Percentiles rank a stretch among this genome's conserved stretches.
Evolutionary conservation across 2,797 vertebrate genomes (phyloP).

Genomic region (Hapalemur alaotrensis): DNA sequence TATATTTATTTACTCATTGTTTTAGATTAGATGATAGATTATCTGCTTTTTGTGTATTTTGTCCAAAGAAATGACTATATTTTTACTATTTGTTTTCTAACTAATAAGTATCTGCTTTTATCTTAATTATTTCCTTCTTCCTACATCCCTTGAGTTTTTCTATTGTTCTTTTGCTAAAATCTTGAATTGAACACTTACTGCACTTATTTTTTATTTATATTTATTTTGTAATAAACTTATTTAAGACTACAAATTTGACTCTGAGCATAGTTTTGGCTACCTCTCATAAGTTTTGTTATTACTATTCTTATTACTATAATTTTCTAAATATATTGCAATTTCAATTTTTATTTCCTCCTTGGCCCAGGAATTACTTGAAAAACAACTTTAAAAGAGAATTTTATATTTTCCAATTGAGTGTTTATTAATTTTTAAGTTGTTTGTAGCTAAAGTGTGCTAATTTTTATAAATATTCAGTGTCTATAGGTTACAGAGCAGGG

Average conservation of each 20-base stretch:
- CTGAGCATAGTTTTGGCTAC: neutral
- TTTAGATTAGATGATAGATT: neutral
- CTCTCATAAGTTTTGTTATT: neutral
- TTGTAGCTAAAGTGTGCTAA: neutral
- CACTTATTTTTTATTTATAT: neutral
- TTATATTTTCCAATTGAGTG: neutral
- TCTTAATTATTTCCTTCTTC: neutral
- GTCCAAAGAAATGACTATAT: neutral
- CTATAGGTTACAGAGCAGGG: neutral
- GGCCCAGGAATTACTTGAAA: neutral
- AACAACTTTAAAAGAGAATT: neutral
- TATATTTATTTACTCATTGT: neutral
- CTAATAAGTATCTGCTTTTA: neutral
- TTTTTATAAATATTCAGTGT: neutral
- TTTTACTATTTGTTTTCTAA: neutral
- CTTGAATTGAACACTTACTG: neutral
- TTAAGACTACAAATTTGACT: neutral
- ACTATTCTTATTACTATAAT: neutral
- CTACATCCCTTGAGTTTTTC: neutral
- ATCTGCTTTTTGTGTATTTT: neutral
- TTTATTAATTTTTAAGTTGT: neutral
- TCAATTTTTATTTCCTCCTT: neutral
- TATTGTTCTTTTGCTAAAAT: neutral
- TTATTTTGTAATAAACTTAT: neutral
- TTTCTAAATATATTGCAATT: neutral